Conservation (phyloP, 2,113 vertebrate species). For the Gymnarchus niloticus region DNA sequence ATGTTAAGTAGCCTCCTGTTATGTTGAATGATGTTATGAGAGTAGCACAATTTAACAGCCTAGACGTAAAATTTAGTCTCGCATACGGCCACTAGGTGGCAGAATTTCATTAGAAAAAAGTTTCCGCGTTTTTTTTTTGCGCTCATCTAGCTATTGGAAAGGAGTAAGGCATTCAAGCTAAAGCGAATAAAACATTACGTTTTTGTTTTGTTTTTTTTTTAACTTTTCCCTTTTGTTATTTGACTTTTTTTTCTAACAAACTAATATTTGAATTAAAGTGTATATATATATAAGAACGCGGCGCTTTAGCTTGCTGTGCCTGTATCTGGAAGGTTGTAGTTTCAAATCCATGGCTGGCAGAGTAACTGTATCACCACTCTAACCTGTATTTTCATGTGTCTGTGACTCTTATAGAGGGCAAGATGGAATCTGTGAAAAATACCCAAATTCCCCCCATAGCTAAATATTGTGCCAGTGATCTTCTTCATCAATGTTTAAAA, state of each 20-base stretch:
- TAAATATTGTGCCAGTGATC: too few relatives aligned
- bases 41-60: neutral
- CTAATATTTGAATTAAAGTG: too few relatives aligned
- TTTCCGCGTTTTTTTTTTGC: neutral
- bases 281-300: too few relatives aligned
- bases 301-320: too few relatives aligned
- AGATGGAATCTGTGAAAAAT: too few relatives aligned
- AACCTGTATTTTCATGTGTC: too few relatives aligned
- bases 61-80: neutral
- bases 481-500: neutral
- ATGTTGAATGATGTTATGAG: neutral
- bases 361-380: too few relatives aligned
- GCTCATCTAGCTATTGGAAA: neutral
- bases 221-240: neutral
- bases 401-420: too few relatives aligned
- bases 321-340: too few relatives aligned
- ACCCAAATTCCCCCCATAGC: too few relatives aligned
- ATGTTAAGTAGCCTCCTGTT: neutral
- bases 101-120: neutral
- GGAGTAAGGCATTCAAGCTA: neutral
- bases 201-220: neutral
- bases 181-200: neutral
- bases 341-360: too few relatives aligned
- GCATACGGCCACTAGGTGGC: slow-evolving; percentile 48
- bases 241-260: neutral